Evolutionary conservation across 30 jellyfish, hydroid and myxozoan species (phyloP).

Genomic region (Aurelia coerulea): DNA sequence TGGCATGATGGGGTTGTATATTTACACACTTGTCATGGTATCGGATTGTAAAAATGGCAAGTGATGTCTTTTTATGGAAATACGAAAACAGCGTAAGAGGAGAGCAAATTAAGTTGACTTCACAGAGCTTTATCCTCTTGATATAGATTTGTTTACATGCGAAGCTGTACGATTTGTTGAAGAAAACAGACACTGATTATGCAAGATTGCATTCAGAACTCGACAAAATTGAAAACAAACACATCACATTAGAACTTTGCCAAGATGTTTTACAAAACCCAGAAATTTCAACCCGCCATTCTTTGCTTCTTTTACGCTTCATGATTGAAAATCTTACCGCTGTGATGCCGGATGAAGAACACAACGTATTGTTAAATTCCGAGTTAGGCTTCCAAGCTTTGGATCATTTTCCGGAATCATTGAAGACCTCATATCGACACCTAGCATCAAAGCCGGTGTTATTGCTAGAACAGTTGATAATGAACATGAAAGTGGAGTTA

Average conservation of each 20-base stretch:
- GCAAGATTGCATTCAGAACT: slow-evolving; percentile 40
- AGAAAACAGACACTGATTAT: slow-evolving; percentile 43
- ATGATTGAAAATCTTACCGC: slow-evolving; percentile 59
- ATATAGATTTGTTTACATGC: slow-evolving; percentile 66
- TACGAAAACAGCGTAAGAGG: too few species aligned
- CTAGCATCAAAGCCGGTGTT: slow-evolving; percentile 69
- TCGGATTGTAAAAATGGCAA: too few species aligned
- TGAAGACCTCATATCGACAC: slow-evolving; percentile 53
- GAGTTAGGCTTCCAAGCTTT: slow-evolving; percentile 66
- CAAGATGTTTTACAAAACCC: slow-evolving; percentile 52
- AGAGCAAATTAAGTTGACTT: too few species aligned
- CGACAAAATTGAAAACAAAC: slow-evolving; percentile 31
- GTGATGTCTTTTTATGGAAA: too few species aligned
- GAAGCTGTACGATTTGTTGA: slow-evolving; percentile 58
- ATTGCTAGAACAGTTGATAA: slow-evolving; percentile 83
- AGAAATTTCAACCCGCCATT: slow-evolving; percentile 41
- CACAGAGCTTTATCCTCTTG: not conserved
- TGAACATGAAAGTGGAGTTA: slow-evolving; percentile 84
- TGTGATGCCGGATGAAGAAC: slow-evolving; percentile 27
- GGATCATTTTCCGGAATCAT: slow-evolving; percentile 56
- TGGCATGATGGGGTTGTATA: too few species aligned
- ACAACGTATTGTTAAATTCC: not conserved
- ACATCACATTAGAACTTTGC: slow-evolving; percentile 68
- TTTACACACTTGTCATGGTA: too few species aligned
- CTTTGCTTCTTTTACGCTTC: slow-evolving; percentile 53